These are phyloP conservation scores for Stenodera caucasica DNA, from an alignment of 2,888 invertebrate genomes.

Conservation along the genomic window DNA sequence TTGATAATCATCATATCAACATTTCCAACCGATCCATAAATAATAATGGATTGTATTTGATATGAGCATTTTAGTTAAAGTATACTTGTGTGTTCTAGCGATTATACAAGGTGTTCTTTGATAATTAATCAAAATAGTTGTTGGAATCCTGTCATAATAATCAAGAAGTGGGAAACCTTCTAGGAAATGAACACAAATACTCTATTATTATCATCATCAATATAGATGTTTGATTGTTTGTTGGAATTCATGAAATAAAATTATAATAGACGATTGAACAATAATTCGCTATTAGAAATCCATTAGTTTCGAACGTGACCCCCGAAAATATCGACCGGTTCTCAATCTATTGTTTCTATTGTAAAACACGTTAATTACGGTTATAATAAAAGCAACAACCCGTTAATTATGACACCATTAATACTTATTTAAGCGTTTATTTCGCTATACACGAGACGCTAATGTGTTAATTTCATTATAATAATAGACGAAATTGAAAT, in stretches of 20 bases:
- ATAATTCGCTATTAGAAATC: slow-evolving; percentile 25
- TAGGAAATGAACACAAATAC: not conserved
- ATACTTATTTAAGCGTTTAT: slow-evolving; percentile 39
- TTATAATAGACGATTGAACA: not conserved
- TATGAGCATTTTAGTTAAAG: not conserved
- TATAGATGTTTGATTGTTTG: not conserved
- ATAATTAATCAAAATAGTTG: slow-evolving; percentile 4
- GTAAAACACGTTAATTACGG: slow-evolving; percentile 34
- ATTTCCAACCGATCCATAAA: not conserved
- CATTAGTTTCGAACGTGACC: slow-evolving; percentile 18
- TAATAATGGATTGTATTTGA: slow-evolving; percentile 7
- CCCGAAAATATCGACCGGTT: slow-evolving; percentile 22
- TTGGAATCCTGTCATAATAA: not conserved
- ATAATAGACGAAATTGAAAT: too few relatives aligned
- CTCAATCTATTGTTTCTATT: slow-evolving; percentile 24
- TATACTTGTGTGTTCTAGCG: slow-evolving; percentile 3
- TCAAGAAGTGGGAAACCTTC: not conserved
- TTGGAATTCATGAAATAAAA: too few relatives aligned
- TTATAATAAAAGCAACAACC: slow-evolving; percentile 38
- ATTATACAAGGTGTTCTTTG: slow-evolving; percentile 8
- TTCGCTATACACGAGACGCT: slow-evolving; percentile 29
- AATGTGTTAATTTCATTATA: slow-evolving; percentile 37
- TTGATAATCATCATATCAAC: slow-evolving; percentile 4
- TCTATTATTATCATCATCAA: not conserved
- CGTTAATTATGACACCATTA: slow-evolving; percentile 41